Evolutionary conservation across 2,888 invertebrate species (phyloP), one percentile per base, ranked within the genome.

Genomic region (Eupithecia abbreviata): DNA sequence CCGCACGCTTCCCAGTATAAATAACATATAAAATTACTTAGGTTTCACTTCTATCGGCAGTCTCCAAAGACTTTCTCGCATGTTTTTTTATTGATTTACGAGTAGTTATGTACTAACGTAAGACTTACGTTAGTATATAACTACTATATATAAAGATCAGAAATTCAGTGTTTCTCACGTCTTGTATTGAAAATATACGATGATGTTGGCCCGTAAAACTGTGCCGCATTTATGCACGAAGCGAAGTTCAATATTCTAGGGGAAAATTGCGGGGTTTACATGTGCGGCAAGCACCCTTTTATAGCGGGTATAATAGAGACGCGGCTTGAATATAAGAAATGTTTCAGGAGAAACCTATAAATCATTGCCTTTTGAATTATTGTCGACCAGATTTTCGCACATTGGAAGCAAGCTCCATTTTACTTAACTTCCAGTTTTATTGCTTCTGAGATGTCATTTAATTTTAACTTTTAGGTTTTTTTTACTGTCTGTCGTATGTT

Each of bases 181-280:
- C 47, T 69, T 30, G 69, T 69, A 69, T 69, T 49, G 69, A 76
- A 75, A 65, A 58, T 75, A 72, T 51, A 5, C 9, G 15, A 58
- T 43, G 67, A 45, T 68, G 67, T n/a, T 43, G 67, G 43, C 15
- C 43, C 67, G 18, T 68, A 68, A 68, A 68, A 68, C 45, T 41
- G 3, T 43, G 7, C n/a, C 42, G 15, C 43, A 68, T 68, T 68
- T 68, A 43, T 68, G n/a, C n/a, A 43, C n/a, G n/a, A 75, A 70
- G 30, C 49, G 41, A 71, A 76, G 73, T 79, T 80, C 78, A 77
- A 85, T 84, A 84, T 85, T 82, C 81, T 73, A 66, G 43, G 30
- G 76, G 70, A 67, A 82, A 85, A 80, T 82, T 80, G 81, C 76
- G 77, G 7, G 80, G 73, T 82, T 80, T 79, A 71, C 76, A 78